Conservation (phyloP, 2,888 invertebrate species). For the Eupsilia transversa region DNA sequence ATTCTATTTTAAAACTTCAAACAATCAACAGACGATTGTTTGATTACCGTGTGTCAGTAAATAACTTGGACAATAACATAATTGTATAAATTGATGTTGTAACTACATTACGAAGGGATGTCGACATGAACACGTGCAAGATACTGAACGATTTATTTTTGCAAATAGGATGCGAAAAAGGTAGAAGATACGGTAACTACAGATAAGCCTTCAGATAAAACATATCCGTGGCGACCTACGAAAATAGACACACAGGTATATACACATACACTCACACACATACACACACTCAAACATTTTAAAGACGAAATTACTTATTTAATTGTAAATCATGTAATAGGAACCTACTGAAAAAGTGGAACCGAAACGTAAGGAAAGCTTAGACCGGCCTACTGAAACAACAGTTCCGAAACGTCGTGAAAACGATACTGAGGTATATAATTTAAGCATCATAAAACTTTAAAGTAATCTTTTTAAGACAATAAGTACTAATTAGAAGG, state of each 20-base stretch:
- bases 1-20: slow-evolving; percentile 71
- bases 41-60: slow-evolving; percentile 77
- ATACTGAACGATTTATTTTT: slow-evolving; percentile 76
- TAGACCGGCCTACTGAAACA: slow-evolving; percentile 70
- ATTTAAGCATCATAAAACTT: neutral
- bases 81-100: slow-evolving; percentile 60
- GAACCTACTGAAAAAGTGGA: slow-evolving; percentile 75
- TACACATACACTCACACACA: slow-evolving; percentile 68
- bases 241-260: slow-evolving; percentile 82
- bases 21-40: slow-evolving; percentile 69
- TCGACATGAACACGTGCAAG: slow-evolving; percentile 37
- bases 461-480: neutral
- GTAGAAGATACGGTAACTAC: slow-evolving; percentile 81
- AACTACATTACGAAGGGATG: slow-evolving; percentile 45
- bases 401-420: slow-evolving; percentile 69
- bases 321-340: slow-evolving; percentile 70
- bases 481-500: slow-evolving; percentile 32
- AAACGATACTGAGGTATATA: slow-evolving; percentile 78
- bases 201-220: slow-evolving; percentile 85
- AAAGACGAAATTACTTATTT: slow-evolving; percentile 16
- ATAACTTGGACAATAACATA: slow-evolving; percentile 77
- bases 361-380: slow-evolving; percentile 77
- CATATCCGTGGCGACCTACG: slow-evolving; percentile 86
- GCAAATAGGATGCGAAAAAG: slow-evolving; percentile 84
- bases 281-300: slow-evolving; percentile 52